Percentiles rank a stretch among this genome's conserved stretches.
Conservation (phyloP, 2,888 invertebrate species). For the Nesidiocoris tenuis region DNA sequence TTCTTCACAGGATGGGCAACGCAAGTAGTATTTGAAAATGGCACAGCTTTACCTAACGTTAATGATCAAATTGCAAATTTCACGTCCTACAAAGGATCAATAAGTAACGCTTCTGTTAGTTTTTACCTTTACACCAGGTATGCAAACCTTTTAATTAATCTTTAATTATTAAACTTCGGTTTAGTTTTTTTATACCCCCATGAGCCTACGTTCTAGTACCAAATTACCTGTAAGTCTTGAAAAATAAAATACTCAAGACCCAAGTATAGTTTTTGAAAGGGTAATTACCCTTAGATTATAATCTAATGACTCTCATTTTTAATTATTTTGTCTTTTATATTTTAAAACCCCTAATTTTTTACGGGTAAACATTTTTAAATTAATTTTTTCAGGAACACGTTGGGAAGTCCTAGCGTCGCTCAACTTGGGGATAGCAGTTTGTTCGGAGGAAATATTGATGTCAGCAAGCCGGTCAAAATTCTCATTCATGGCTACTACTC, state of each 20-base stretch:
- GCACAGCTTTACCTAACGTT: background rate
- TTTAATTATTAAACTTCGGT: too few species aligned
- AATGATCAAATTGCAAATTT: background rate
- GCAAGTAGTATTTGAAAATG: background rate
- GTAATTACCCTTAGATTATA: too few species aligned
- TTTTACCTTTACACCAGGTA: background rate
- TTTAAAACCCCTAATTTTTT: background rate
- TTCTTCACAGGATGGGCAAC: background rate
- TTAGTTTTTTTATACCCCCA: too few species aligned
- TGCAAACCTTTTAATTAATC: too few species aligned
- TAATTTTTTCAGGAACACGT: background rate
- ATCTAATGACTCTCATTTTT: too few species aligned
- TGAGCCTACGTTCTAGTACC: too few species aligned
- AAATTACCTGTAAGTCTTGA: too few species aligned
- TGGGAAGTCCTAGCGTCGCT: background rate
- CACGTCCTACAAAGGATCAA: too few species aligned
- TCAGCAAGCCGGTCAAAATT: constrained; percentile 7
- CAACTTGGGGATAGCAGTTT: background rate
- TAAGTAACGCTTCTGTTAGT: background rate
- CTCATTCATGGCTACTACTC: constrained; percentile 28
- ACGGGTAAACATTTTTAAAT: background rate
- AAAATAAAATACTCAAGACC: too few species aligned
- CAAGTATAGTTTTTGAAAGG: too few species aligned
- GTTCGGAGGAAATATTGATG: constrained; percentile 13
- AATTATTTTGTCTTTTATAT: too few species aligned